Evolutionary conservation across 2,113 vertebrate species (phyloP).

Genomic region (Crotalus viridis): DNA sequence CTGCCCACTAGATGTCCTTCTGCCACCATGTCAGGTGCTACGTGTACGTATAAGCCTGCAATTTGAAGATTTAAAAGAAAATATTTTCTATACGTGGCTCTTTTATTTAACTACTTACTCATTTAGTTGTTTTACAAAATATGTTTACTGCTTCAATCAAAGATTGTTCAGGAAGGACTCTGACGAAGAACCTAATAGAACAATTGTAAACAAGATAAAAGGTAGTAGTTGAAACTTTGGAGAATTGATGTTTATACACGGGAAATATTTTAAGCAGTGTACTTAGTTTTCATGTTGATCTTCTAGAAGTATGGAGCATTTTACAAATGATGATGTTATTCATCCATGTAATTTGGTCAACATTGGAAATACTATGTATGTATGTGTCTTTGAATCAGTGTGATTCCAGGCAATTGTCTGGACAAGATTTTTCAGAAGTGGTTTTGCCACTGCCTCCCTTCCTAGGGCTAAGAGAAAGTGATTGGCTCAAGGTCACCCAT

Average conservation of each 20-base stretch:
- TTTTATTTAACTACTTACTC: neutral
- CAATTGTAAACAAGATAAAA: neutral
- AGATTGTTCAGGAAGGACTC: neutral
- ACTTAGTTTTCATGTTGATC: neutral
- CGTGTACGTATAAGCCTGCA: neutral
- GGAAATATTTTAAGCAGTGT: neutral
- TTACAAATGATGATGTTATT: neutral
- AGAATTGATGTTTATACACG: neutral
- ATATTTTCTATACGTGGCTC: neutral
- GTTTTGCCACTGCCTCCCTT: neutral
- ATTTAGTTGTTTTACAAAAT: neutral
- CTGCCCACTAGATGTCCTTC: slow-evolving; percentile 69
- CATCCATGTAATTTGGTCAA: slow-evolving; percentile 14
- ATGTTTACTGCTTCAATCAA: neutral
- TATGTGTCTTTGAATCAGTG: neutral
- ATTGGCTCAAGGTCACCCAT: neutral
- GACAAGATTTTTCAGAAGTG: neutral
- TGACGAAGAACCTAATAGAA: neutral
- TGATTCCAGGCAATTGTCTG: neutral
- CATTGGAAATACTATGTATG: neutral
- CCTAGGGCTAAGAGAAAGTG: neutral
- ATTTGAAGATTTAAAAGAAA: neutral
- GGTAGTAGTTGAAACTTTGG: neutral
- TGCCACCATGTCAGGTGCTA: slow-evolving; percentile 9
- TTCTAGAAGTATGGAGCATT: neutral